phyloP scores from a whole-genome alignment of 2,888 invertebrate genomes.

The Drosophila diplacantha region DNA sequence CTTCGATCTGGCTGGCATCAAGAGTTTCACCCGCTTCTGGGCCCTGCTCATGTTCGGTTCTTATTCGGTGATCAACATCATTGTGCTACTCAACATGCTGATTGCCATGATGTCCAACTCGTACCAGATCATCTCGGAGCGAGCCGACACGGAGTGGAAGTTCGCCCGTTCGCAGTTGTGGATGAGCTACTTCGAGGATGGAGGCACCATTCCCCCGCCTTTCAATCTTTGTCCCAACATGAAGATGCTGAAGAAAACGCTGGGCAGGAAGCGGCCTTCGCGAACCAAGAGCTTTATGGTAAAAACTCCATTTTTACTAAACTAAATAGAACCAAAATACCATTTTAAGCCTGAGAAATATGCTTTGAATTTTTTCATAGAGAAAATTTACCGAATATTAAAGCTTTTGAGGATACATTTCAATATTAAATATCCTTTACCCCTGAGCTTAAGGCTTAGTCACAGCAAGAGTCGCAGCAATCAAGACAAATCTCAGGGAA shows the following conservation, averaged over 20 bases:
- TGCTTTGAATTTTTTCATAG: background rate
- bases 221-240: slow-evolving; percentile 95
- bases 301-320: slow-evolving; percentile 31
- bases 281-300: slow-evolving; percentile 82
- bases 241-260: slow-evolving; percentile 82
- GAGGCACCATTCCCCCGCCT: slow-evolving; percentile 94
- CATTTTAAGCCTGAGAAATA: background rate
- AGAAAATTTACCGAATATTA: background rate
- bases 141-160: slow-evolving; percentile 98
- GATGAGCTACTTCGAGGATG: slow-evolving; percentile 98
- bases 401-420: background rate
- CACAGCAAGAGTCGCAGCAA: slow-evolving; percentile 17
- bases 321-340: background rate
- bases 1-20: slow-evolving; percentile 95
- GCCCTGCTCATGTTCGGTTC: slow-evolving; percentile 98
- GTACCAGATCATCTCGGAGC: slow-evolving; percentile 97
- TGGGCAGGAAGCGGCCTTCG: slow-evolving; percentile 78
- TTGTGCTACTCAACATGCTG: slow-evolving; percentile 97
- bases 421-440: background rate
- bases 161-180: slow-evolving; percentile 96
- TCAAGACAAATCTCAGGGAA: slow-evolving; percentile 52
- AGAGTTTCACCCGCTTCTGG: slow-evolving; percentile 97
- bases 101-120: slow-evolving; percentile 99
- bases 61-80: slow-evolving; percentile 97
- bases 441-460: slow-evolving; percentile 1